A percentile compares a stretch with the other conserved stretches of the same genome.
Evolutionary conservation across 2,113 vertebrate species (phyloP).

Genomic region (Datnioides undecimradiatus): DNA sequence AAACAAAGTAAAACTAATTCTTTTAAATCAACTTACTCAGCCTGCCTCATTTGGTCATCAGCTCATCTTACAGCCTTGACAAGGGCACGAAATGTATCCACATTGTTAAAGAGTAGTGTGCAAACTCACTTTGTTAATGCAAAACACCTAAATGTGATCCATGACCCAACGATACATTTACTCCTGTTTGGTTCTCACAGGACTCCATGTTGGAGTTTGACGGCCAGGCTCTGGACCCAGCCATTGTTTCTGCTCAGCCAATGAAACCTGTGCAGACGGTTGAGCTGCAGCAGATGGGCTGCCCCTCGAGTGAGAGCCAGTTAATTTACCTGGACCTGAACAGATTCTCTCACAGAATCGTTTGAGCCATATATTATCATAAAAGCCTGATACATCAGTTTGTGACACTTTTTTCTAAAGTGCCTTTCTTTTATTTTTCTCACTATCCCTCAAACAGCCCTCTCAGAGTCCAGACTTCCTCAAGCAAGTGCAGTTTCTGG

Average conservation of each 20-base stretch:
- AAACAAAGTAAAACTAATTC: too few relatives aligned
- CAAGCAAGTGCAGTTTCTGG: slow-evolving; percentile 89
- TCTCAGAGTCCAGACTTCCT: slow-evolving; percentile 91
- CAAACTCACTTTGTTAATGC: background rate
- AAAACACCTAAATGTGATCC: background rate
- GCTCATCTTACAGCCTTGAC: background rate
- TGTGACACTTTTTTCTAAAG: background rate
- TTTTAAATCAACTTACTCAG: background rate
- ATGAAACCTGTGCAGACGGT: slow-evolving; percentile 93
- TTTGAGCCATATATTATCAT: background rate
- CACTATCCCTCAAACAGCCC: slow-evolving; percentile 78
- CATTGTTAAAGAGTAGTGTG: background rate
- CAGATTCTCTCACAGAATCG: background rate
- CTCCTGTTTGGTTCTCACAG: slow-evolving; percentile 70
- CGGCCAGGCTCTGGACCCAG: slow-evolving; percentile 94
- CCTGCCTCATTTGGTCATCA: too few relatives aligned
- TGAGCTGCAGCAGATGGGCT: slow-evolving; percentile 93
- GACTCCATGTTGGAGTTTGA: slow-evolving; percentile 99
- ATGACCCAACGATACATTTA: background rate
- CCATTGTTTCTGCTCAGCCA: slow-evolving; percentile 97
- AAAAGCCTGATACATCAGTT: background rate
- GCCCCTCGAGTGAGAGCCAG: slow-evolving; percentile 87
- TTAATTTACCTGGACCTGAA: slow-evolving; percentile 1
- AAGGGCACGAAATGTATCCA: too few relatives aligned
- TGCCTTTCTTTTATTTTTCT: background rate